Conservation (phyloP, 2,888 invertebrate species). For the Coremacera marginata region DNA sequence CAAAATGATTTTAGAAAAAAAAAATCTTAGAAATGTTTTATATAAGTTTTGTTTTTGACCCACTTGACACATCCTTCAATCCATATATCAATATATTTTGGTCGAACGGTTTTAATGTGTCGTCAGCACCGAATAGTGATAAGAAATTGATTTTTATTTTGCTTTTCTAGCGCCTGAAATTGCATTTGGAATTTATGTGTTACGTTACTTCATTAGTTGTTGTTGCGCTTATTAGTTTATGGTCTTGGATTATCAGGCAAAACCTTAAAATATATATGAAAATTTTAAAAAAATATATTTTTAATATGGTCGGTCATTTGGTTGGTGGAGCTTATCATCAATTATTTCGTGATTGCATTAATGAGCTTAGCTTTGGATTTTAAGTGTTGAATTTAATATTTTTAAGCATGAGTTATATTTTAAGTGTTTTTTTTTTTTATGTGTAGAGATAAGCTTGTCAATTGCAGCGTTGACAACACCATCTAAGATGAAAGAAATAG, state of each 20-base stretch:
- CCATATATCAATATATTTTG: constrained; percentile 16
- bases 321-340: background rate
- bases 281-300: background rate
- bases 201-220: constrained; percentile 6
- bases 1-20: background rate
- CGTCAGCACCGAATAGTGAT: constrained; percentile 10
- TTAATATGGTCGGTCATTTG: background rate
- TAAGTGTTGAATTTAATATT: background rate
- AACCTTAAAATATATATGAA: background rate
- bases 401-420: too few relatives aligned
- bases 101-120: background rate
- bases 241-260: background rate
- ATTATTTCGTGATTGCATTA: constrained; percentile 17
- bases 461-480: background rate
- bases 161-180: background rate
- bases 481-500: too few relatives aligned
- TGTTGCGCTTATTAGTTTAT: background rate
- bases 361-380: constrained; percentile 22
- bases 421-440: too few relatives aligned
- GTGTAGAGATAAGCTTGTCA: background rate
- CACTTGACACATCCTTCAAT: constrained; percentile 27
- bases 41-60: constrained; percentile 23
- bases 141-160: constrained; percentile 32
- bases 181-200: background rate
- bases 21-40: background rate